Evolutionary conservation across 2,797 vertebrate species (phyloP), one percentile per base, ranked within the genome.

Genomic region (Petrocephalus sullivani): DNA sequence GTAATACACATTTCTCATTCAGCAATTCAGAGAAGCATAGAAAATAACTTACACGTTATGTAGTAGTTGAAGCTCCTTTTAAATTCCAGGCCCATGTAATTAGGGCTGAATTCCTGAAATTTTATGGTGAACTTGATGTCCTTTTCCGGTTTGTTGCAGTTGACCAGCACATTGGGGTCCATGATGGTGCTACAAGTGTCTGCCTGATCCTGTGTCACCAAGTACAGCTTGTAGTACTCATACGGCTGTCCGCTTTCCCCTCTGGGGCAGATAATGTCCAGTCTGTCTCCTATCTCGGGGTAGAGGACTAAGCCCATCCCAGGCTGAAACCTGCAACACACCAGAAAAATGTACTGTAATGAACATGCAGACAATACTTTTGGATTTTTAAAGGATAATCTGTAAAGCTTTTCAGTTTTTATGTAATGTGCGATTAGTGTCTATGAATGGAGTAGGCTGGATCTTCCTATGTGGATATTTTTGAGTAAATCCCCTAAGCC

Each of bases 41-140:
- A 33, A 41, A 49, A 61, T 16, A 57, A 98, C 98, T 98, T 95
- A 99, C 98, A 98, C 90, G 98, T 99, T 95, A 99, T 99, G 95
- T 96, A 99, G 95, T 99, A 99, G 95, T 98, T 97, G 87, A 96
- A 93, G 81, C 97, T 94, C 94, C 91, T 96, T 92, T 96, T 97
- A 95, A 99, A 99, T 94, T 99, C 98, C 93, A 99, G 94, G 92
- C 98, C 98, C 98, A 98, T 98, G 96, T 99, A 98, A 96, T 99
- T 99, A 86, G 98, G 98, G 95, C 98, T 99, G 96, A 98, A 99
- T 94, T 99, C 98, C 95, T 99, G 98, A 94, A 99, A 99, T 92
- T 99, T 99, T 95, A 99, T 99, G 94, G 98, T 99, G 94, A 98
- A 99, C 91, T 97, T 98, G 94, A 98, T 98, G 94, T 99, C 97